Evolutionary conservation across 1,140 invertebrate genomes (phyloP).

Genomic region (Drosophila busckii): DNA sequence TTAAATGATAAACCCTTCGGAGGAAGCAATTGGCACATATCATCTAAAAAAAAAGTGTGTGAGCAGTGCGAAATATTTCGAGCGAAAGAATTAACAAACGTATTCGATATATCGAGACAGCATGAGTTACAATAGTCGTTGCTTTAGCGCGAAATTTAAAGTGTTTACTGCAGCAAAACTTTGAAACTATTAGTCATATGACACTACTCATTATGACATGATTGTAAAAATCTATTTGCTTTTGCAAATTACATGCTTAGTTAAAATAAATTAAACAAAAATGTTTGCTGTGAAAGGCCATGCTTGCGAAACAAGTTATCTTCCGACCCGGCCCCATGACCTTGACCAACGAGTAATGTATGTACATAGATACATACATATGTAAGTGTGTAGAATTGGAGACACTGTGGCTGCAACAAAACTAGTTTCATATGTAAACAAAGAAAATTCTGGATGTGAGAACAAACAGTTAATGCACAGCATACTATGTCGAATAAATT

Average conservation of each 20-base stretch:
- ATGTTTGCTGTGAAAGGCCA: neutral
- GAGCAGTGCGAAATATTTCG: no score
- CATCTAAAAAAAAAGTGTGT: no score
- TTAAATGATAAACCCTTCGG: no score
- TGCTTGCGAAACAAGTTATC: slow-evolving; percentile 12
- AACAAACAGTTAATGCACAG: neutral
- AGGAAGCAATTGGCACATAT: no score
- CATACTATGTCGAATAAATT: neutral
- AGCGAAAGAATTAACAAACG: no score
- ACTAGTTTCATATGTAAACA: slow-evolving; percentile 23
- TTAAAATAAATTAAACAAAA: slow-evolving; percentile 5
- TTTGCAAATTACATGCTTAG: neutral
- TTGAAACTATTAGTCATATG: no score
- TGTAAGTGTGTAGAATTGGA: slow-evolving; percentile 30
- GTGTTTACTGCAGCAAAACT: no score
- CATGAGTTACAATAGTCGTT: no score
- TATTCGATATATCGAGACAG: no score
- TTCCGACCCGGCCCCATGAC: slow-evolving; percentile 6
- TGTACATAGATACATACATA: no score
- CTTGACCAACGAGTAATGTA: slow-evolving; percentile 38
- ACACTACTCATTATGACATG: neutral
- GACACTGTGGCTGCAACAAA: neutral
- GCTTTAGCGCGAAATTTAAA: no score
- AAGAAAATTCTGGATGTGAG: neutral
- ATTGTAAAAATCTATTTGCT: neutral